These are phyloP conservation scores for Microchrysa polita DNA, from an alignment of 2,888 invertebrate species.

Conservation along the genomic window DNA sequence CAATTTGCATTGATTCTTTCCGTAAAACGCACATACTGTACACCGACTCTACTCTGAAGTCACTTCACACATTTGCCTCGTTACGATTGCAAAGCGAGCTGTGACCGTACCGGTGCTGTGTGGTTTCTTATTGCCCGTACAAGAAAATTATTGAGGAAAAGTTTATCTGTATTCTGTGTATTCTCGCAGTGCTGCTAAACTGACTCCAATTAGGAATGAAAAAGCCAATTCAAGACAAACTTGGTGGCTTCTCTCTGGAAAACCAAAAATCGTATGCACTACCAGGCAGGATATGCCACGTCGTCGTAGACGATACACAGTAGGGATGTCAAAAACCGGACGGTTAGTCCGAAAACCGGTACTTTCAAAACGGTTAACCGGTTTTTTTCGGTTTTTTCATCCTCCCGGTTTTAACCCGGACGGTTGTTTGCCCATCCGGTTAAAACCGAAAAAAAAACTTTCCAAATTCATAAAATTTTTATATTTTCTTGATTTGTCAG, in stretches of 20 bases:
- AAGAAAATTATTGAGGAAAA: not conserved
- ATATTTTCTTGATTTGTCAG: too few species aligned
- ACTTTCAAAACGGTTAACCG: too few species aligned
- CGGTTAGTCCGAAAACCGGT: too few species aligned
- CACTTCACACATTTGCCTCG: not conserved
- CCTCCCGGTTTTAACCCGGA: too few species aligned
- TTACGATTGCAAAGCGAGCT: not conserved
- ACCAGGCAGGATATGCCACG: conserved; percentile 1
- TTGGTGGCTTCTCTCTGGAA: not conserved
- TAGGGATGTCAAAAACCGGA: too few species aligned
- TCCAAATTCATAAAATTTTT: too few species aligned
- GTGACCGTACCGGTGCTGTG: not conserved
- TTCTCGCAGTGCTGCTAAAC: conserved; percentile 6
- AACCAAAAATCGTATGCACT: not conserved
- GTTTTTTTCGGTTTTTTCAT: too few species aligned
- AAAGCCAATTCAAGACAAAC: not conserved
- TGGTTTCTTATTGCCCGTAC: conserved; percentile 16
- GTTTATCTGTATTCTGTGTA: not conserved
- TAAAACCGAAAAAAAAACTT: too few species aligned
- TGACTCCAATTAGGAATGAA: conserved; percentile 27
- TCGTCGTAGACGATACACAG: too few species aligned
- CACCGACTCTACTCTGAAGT: too few species aligned
- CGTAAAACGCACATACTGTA: not conserved
- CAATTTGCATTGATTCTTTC: conserved; percentile 40
- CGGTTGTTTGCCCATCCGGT: too few species aligned